These are phyloP conservation scores for Daubentonia madagascariensis DNA, from an alignment of 2,113 vertebrate genomes.

Conservation along the genomic window DNA sequence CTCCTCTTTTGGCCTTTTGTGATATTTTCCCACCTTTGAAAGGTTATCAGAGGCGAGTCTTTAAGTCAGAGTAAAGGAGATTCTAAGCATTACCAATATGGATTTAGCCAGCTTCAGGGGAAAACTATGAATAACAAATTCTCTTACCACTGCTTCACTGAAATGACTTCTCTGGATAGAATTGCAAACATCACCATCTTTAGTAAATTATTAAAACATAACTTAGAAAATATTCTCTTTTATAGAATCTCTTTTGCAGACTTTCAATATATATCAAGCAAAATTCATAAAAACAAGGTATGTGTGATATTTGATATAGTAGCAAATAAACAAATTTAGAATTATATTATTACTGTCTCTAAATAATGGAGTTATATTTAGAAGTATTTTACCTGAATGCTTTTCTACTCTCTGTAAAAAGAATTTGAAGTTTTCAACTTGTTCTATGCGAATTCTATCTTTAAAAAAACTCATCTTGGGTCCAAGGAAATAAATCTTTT, in stretches of 20 bases:
- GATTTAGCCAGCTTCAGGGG: neutral
- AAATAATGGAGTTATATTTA: slow-evolving; percentile 8
- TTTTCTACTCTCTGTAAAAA: neutral
- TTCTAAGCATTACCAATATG: neutral
- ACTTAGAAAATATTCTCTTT: slow-evolving; percentile 23
- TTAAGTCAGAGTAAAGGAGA: neutral
- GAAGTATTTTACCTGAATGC: neutral
- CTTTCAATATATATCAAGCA: neutral
- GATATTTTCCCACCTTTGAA: neutral
- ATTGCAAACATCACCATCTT: slow-evolving; percentile 8
- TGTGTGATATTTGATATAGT: neutral
- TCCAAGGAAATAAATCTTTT: slow-evolving; percentile 26
- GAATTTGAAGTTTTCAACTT: neutral
- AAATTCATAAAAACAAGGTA: neutral
- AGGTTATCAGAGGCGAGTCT: slow-evolving; percentile 25
- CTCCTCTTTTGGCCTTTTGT: neutral
- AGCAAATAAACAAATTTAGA: slow-evolving; percentile 33
- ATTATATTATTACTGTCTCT: neutral
- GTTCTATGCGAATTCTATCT: neutral
- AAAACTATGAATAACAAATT: slow-evolving; percentile 45
- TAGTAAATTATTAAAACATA: slow-evolving; percentile 39
- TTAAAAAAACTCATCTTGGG: neutral
- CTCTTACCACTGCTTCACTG: neutral
- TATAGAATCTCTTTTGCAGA: slow-evolving; percentile 35
- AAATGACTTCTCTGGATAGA: neutral